Percentiles rank a stretch among this genome's conserved stretches.
These are phyloP conservation scores for Pseudorectes ferrugineus DNA, from an alignment of 2,113 vertebrate genomes.

Conservation along the genomic window DNA sequence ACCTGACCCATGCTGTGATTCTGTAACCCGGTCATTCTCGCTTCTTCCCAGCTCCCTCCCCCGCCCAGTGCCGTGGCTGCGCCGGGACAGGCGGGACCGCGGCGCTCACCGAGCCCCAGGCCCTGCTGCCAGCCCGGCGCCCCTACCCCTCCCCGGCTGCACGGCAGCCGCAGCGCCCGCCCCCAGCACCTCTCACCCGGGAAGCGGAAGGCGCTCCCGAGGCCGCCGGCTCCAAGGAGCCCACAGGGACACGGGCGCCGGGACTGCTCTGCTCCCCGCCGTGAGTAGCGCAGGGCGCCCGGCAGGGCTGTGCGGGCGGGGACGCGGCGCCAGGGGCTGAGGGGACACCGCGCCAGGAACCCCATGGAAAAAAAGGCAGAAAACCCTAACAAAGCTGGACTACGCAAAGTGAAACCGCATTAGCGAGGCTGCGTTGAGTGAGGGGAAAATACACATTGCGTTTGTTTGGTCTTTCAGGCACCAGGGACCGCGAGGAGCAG, in stretches of 20 bases:
- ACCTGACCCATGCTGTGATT: neutral
- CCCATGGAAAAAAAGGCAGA: neutral
- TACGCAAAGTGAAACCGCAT: neutral
- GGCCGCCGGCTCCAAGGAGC: neutral
- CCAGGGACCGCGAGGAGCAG: neutral
- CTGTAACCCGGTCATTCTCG: rapidly evolving
- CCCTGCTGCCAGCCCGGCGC: rapidly evolving
- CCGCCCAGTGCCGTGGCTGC: rapidly evolving
- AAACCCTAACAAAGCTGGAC: neutral
- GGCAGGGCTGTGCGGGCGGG: too few species aligned
- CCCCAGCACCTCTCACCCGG: neutral
- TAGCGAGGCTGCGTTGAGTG: neutral
- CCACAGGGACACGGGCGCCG: rapidly evolving
- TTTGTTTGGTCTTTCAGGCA: neutral
- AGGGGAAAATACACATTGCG: neutral
- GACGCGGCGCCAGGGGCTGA: neutral
- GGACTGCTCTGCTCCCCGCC: rapidly evolving
- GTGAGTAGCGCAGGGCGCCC: neutral
- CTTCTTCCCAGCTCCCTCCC: neutral
- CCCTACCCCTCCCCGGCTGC: rapidly evolving
- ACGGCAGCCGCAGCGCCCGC: neutral
- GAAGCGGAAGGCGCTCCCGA: neutral
- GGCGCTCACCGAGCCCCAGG: rapidly evolving
- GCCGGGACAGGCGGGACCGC: rapidly evolving
- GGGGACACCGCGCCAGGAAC: neutral